Conservation (phyloP, 2,797 vertebrate species). For the Sitta carolinensis region DNA sequence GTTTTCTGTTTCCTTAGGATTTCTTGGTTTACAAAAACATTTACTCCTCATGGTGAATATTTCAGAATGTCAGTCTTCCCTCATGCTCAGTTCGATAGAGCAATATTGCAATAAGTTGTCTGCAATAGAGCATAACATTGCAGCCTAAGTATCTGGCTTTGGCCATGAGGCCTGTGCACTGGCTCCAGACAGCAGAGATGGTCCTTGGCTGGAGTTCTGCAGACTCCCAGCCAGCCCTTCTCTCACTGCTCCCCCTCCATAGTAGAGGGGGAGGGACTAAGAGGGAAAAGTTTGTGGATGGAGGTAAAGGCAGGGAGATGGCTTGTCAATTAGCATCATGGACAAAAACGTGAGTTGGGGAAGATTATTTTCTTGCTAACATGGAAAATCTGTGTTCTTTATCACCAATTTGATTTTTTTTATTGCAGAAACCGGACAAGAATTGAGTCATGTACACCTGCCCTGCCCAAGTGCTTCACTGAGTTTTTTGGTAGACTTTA, state of each 20-base stretch:
- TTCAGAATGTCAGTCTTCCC: not conserved
- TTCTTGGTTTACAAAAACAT: not conserved
- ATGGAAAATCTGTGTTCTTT: not conserved
- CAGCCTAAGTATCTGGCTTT: not conserved
- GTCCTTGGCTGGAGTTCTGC: not conserved
- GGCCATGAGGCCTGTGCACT: not conserved
- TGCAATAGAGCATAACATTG: not conserved
- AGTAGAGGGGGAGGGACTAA: not conserved
- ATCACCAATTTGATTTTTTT: not conserved
- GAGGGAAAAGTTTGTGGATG: not conserved
- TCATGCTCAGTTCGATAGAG: not conserved
- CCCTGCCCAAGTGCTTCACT: rapidly evolving
- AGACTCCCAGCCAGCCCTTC: not conserved
- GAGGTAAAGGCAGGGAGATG: not conserved
- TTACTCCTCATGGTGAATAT: not conserved
- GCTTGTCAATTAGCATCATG: not conserved
- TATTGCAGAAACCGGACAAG: not conserved
- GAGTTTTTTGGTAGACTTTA: not conserved
- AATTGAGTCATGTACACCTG: not conserved
- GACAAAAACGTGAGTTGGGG: not conserved
- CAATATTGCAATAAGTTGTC: not conserved
- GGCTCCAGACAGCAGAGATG: not conserved
- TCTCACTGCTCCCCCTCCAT: not conserved
- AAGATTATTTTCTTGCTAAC: not conserved
- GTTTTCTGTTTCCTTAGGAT: not conserved